phyloP scores from a whole-genome alignment of 2,797 vertebrate genomes.

The Neosilurus hyrtlii region DNA sequence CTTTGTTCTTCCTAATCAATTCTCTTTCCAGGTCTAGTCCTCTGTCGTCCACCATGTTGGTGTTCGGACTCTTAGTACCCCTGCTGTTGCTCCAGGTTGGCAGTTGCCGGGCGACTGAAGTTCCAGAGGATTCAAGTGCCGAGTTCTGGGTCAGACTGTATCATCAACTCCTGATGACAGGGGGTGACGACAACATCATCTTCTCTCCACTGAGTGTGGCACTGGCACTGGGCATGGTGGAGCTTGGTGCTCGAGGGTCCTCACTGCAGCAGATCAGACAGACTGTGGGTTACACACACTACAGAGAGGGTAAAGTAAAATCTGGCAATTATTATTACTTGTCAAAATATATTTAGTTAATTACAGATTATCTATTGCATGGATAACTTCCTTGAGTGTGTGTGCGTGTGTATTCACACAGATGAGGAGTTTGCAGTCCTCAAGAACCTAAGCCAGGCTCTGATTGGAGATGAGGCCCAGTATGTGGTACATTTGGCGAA shows the following conservation, averaged over 20 bases:
- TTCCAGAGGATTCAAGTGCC: constrained; percentile 81
- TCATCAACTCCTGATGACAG: constrained; percentile 82
- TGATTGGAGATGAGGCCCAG: constrained; percentile 75
- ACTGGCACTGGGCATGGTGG: constrained; percentile 89
- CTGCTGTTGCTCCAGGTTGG: constrained; percentile 72
- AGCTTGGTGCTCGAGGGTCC: constrained; percentile 86
- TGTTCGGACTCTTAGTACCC: constrained; percentile 60
- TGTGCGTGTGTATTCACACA: constrained; percentile 55
- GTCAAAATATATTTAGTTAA: neutral
- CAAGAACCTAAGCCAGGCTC: constrained; percentile 82
- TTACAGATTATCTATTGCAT: neutral
- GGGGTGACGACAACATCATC: constrained; percentile 90
- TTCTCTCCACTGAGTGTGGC: constrained; percentile 91
- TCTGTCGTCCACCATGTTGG: constrained; percentile 49
- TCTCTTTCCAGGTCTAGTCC: constrained; percentile 47
- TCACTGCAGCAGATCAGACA: constrained; percentile 89
- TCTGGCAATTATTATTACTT: neutral
- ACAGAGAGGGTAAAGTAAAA: constrained; percentile 78
- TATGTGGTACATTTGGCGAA: constrained; percentile 89
- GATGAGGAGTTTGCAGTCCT: constrained; percentile 88
- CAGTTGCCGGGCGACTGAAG: constrained; percentile 72
- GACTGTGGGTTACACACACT: constrained; percentile 82
- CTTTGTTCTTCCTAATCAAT: constrained; percentile 41
- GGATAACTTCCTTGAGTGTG: neutral
- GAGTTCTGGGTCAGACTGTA: constrained; percentile 92